Evolutionary conservation across 2,888 invertebrate genomes (phyloP).

Genomic region (Eupithecia insigniata): DNA sequence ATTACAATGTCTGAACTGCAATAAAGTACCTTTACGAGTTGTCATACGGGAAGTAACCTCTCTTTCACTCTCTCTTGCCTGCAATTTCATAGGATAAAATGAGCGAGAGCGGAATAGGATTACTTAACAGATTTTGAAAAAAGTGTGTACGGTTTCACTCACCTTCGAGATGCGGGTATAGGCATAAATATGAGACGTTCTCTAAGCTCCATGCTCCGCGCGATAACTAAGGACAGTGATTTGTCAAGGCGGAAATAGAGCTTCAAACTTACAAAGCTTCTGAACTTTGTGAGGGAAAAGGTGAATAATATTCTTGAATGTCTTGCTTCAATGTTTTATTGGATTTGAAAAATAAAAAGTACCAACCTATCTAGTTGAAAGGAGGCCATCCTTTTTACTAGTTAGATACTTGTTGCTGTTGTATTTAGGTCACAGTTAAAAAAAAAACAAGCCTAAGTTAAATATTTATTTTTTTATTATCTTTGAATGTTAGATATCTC

Average conservation of each 20-base stretch:
- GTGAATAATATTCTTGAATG: neutral
- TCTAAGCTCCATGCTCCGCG: neutral
- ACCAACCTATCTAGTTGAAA: too few species aligned
- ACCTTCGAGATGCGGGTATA: too few species aligned
- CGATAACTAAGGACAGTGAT: constrained; percentile 5
- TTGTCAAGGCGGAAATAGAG: constrained; percentile 6
- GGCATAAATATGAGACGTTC: constrained; percentile 25
- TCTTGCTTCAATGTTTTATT: neutral
- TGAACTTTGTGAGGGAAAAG: neutral
- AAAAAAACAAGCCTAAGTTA: too few species aligned
- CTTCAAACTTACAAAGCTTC: constrained; percentile 1
- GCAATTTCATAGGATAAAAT: neutral
- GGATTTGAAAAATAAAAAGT: neutral
- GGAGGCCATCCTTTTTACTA: too few species aligned
- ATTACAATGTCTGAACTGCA: neutral
- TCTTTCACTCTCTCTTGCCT: neutral
- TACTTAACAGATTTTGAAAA: neutral
- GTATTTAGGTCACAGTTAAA: too few species aligned
- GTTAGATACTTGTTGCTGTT: too few species aligned
- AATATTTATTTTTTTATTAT: too few species aligned
- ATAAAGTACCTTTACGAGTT: neutral
- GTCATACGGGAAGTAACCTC: neutral
- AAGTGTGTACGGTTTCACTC: neutral
- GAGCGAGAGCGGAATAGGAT: neutral
- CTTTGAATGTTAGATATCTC: neutral